Base-by-base conservation (phyloP, 2,113 vertebrate species). In the Sceloporus tristichus region DNA sequence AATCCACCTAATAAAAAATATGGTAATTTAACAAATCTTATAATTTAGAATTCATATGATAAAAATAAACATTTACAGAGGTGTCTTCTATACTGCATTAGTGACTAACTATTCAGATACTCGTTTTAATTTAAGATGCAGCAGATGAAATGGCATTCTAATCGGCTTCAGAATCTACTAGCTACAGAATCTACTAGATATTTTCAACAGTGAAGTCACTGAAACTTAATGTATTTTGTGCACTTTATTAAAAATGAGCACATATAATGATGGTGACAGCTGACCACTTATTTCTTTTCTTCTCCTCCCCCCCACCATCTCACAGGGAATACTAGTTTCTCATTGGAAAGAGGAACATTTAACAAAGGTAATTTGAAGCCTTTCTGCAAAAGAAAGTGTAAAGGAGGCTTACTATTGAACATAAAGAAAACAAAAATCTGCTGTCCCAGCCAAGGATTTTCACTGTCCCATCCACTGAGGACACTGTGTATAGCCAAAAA, bases 1-100 rank as follows among this genome's bases (percentile, higher is more conserved):
- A 99, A 98, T 99, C 99, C 95, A 99, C 98, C 99, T 99, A 70
- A 94, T 59, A 95, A 92, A 0, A 90, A 88, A 89, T 92, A 1
- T 85, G 91, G 80, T 82, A 88, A 92, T 53, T 90, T 79, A 87
- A 79, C 42, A 65, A 80, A 66, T 48, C 23, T 9, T 13, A 68
- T 25, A 3, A 68, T 27, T 2, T 10, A 38, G 9, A 19, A 79
- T 68, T 59, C 59, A 70, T 34, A 66, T 27, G 56, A 56, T 29
- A 84, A 74, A 4, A 89, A 27, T 56, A 76, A 76, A 91, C 82
- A 85, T 86, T 79, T 89, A 92, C 65, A 40, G 25, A 82, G 23
- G 59, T 19, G 18, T 84, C 74, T 78, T 54, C 56, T 77, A 8
- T 68, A 34, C 6, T 40, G n/a, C n/a, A 78, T 77, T 25, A 38